These are phyloP conservation scores for Hoplostethus mediterraneus DNA, from an alignment of 2,797 vertebrate genomes.

Conservation along the genomic window DNA sequence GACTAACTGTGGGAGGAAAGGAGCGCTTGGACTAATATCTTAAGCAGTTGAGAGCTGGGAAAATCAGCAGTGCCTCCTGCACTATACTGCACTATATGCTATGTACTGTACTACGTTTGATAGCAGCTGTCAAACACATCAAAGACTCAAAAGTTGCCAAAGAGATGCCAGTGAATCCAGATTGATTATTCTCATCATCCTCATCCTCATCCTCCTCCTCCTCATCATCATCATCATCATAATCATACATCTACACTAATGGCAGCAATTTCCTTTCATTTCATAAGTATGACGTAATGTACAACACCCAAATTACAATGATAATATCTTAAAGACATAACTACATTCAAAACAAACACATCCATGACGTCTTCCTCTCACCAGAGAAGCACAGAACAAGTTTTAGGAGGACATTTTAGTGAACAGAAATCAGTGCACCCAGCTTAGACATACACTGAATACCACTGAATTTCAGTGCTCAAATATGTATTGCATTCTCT, in stretches of 20 bases:
- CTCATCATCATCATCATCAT: constrained; percentile 33
- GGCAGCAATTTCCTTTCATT: constrained; percentile 74
- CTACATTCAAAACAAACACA: constrained; percentile 61
- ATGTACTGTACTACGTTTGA: neutral
- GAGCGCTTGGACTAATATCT: neutral
- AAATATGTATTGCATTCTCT: neutral
- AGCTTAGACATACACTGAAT: neutral
- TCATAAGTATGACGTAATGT: constrained; percentile 65
- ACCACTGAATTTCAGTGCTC: neutral
- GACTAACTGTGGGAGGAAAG: neutral
- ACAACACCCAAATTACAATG: constrained; percentile 60
- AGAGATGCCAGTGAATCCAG: constrained; percentile 8
- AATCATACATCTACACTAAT: constrained; percentile 55
- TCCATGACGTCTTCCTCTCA: constrained; percentile 30
- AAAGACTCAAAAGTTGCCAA: neutral
- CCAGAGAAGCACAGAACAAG: constrained; percentile 6
- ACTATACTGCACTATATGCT: no score
- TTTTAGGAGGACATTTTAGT: neutral
- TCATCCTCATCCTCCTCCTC: constrained; percentile 32
- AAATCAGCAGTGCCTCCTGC: neutral
- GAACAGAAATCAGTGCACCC: neutral
- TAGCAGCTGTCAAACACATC: neutral
- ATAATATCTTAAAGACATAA: constrained; percentile 71
- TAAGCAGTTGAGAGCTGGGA: no score
- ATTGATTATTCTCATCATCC: constrained; percentile 18